Percentiles rank a stretch among this genome's conserved stretches.
Evolutionary conservation across 2,113 vertebrate genomes (phyloP).

Genomic region (Oncorhynchus tshawytscha): DNA sequence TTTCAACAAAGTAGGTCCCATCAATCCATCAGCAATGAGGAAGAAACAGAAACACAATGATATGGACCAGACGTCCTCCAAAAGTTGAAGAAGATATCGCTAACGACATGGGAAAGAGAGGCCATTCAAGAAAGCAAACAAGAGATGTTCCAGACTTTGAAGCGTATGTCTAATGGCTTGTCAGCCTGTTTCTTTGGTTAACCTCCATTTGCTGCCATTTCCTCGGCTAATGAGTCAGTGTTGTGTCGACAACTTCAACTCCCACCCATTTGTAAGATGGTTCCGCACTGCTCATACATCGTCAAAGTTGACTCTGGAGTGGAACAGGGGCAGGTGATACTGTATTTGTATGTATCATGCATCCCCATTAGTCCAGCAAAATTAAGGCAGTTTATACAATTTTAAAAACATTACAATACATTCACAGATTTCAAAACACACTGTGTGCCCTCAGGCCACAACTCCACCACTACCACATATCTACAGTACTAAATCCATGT

Average conservation of each 20-base stretch:
- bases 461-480: too few relatives aligned
- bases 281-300: neutral
- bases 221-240: constrained; percentile 3
- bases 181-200: neutral
- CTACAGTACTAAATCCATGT: too few relatives aligned
- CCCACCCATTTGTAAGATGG: neutral
- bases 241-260: neutral
- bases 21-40: neutral
- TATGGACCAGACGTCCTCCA: neutral
- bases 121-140: neutral
- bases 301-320: neutral
- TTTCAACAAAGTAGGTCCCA: neutral
- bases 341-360: neutral
- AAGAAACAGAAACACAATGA: neutral
- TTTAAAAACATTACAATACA: too few relatives aligned
- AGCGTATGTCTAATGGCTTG: neutral
- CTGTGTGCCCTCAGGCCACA: too few relatives aligned
- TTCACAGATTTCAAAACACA: too few relatives aligned
- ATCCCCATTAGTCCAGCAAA: too few relatives aligned
- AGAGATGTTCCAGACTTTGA: neutral
- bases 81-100: neutral
- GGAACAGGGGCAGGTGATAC: neutral
- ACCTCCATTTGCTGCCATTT: neutral
- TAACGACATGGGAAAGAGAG: neutral
- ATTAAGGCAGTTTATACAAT: too few relatives aligned